Evolutionary conservation across 1,140 invertebrate species (phyloP), one percentile per base, ranked within the genome.

Genomic region (Eueides isabella): DNA sequence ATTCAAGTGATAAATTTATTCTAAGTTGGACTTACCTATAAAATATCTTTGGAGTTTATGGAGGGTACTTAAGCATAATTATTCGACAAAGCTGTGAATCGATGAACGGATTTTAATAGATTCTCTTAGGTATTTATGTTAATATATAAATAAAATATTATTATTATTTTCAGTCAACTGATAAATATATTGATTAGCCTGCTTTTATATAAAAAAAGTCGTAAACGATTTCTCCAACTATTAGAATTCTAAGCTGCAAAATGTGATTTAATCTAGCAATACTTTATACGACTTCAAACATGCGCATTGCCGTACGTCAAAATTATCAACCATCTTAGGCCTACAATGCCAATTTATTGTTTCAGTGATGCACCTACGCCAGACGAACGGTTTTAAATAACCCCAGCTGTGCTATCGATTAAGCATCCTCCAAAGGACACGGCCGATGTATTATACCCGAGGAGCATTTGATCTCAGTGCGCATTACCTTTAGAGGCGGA

Each of bases 301-400:
- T 66, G 29, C 61, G 74, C 67, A 71, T 81, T 80, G 80, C 80
- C 76, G 79, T 74, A 77, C 77, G 82, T 86, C 80, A 85, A 82
- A 83, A 78, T 82, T 85, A 88, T 88, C 86, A 79, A 84, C 77
- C 80, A 85, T 86, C 83, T 87, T 28, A 69, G 69, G 73, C 78
- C 75, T 79, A 83, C 80, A 82, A 81, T 74, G 77, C 79, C 74
- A 83, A 86, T 87, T 88, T 88, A 88, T 86, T 81, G 86, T 86
- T 79, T 78, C 75, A 83, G 71, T 72, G 77, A 78, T 77, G 80
- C 85, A 81, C 85, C 85, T 87, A 85, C 82, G 81, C 80, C 72
- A 67, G 28, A 63, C 71, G 62, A 75, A 61, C 76, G 75, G 75
- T 85, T 87, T 86, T 84, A 85, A 87, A 86, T 85, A 84, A 63